Base-by-base conservation (phyloP, 2,888 invertebrate genomes). In the Morpho helenor region DNA sequence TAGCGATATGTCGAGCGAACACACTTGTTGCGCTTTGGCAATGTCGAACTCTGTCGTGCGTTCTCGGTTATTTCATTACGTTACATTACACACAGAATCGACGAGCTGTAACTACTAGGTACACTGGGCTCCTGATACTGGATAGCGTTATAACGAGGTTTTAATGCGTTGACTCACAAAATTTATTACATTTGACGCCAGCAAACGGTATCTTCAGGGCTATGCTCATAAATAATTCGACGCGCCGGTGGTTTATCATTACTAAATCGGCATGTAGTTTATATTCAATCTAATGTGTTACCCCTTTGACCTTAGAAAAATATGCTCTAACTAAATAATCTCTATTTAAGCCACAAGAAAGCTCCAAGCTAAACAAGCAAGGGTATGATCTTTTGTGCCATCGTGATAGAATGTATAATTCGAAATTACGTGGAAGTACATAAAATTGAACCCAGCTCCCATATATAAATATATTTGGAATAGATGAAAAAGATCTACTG, bases 111-210 rank as follows among this genome's bases (percentile, higher is more conserved):
- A 69, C 70, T 70, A 66, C 66, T 65, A 62, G 59, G 62, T 64
- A 63, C 56, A 62, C 64, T 62, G 63, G 66, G 61, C 69, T 70
- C 71, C 74, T 72, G 74, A 76, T 79, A 75, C 73, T 62, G 55
- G 57, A 72, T 77, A 77, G 68, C 68, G 72, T 76, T 82, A 79
- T 85, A 85, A 85, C 77, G 84, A 80, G 83, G 78, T 85, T 85
- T 86, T 84, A 85, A 86, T 83, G 85, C 75, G 79, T 77, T 74
- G 70, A 70, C 76, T 73, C 72, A 77, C 68, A 71, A 77, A 79
- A 82, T 84, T 84, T 83, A 86, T 80, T 74, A 70, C 77, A 57
- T 60, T 63, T 72, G 80, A 80, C 82, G 84, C 84, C 83, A 76
- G 70, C 71, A 68, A 74, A 70, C 65, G 64, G 62, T 64, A 66